Conservation (phyloP, 1,140 invertebrate species). For the Panagrolaimus sp. region DNA sequence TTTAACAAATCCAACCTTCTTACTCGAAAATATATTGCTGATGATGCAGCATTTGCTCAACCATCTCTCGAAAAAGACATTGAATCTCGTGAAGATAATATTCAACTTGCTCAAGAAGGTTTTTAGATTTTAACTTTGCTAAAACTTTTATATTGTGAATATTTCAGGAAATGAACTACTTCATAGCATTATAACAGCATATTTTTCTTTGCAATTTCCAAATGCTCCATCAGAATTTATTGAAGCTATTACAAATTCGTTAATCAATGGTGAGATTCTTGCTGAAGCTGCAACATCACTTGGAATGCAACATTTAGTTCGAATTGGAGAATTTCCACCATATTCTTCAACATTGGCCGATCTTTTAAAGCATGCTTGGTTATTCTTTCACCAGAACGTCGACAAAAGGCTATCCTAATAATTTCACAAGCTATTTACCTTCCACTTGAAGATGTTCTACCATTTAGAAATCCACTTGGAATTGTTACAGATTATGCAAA, state of each 20-base stretch:
- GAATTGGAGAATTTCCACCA: slow-evolving; percentile 39
- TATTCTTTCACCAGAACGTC: slow-evolving; percentile 21
- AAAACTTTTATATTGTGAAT: background rate
- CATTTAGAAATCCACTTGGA: slow-evolving; percentile 43
- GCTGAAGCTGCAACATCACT: slow-evolving; percentile 26
- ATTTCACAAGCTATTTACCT: slow-evolving; percentile 29
- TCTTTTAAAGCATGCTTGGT: slow-evolving; percentile 31
- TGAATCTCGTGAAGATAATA: slow-evolving; percentile 7
- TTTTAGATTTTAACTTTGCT: background rate
- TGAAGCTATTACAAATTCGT: slow-evolving; percentile 22
- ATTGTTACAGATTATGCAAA: slow-evolving; percentile 49
- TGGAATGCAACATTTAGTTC: slow-evolving; percentile 37
- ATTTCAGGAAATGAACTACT: slow-evolving; percentile 20
- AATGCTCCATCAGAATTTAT: slow-evolving; percentile 45
- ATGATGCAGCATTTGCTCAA: slow-evolving; percentile 18
- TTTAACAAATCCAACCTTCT: slow-evolving; percentile 39
- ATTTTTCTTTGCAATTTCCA: slow-evolving; percentile 39
- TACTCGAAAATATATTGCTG: slow-evolving; percentile 28
- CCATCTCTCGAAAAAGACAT: slow-evolving; percentile 20
- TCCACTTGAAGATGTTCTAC: slow-evolving; percentile 47
- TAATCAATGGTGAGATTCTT: slow-evolving; percentile 15
- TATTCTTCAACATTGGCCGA: slow-evolving; percentile 25
- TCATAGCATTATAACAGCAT: slow-evolving; percentile 23
- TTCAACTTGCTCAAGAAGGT: background rate
- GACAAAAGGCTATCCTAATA: slow-evolving; percentile 31